Base-by-base conservation (phyloP, 2,888 invertebrate genomes). In the Prionchulus punctatus region DNA sequence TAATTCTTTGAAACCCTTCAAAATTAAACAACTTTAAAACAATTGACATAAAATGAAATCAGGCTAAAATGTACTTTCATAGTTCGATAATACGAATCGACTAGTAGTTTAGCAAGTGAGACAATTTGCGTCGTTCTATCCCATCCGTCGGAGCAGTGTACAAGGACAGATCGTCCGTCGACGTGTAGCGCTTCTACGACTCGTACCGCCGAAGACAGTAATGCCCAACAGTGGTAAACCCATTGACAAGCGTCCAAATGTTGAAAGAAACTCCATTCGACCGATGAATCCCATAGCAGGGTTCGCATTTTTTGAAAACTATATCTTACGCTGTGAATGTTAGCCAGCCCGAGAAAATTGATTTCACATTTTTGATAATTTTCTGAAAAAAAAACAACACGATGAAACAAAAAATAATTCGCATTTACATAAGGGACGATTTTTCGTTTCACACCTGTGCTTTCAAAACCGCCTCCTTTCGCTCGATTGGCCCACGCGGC, bases 61-160 rank as follows among this genome's bases (percentile, higher is more conserved):
- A 45, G 23, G 23, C 47, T 23, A 45, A 7, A 26, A 49, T 28
- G 54, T 65, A 77, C 90, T 78, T 89, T 83, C 54, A 88, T 79
- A 15, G 94, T 96, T 64, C 96, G 79, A 73, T 96, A 96, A 75
- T 82, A 84, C 0, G 92, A 90, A 78, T 96, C 96, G 43, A 94
- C 78, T 67, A 94, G 76, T 45, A 96, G 78, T 74, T 94, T 85
- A 18, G 90, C 88, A 54, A 94, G 79, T 43, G 92, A 86, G 21
- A 89, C 87, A 62, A 98, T 85, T 77, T 98, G 96, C 49, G 96
- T 88, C 57, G 96, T 98, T 63, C 96, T 80, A 76, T 98, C 96
- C 96, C 96, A 96, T 50, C 96, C 96, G 76, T 96, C 96, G 1
- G 91, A 91, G 74, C 96, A 96, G 74, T 96, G 96, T 12, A 98